Evolutionary conservation across 2,888 invertebrate species (phyloP), one percentile per base, ranked within the genome.

Genomic region (Zaprionus bogoriensis): DNA sequence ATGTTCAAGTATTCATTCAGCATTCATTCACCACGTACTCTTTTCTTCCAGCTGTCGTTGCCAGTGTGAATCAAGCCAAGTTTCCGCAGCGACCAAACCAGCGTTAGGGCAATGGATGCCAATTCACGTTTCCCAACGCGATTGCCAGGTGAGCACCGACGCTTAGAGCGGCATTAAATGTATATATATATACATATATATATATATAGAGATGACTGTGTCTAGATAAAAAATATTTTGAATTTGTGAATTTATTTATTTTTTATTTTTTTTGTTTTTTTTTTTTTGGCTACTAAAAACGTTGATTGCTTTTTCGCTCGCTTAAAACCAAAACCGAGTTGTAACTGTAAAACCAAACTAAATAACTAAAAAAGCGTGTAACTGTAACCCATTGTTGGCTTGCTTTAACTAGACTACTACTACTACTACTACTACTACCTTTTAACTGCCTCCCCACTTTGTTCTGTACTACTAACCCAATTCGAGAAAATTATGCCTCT

Each of bases 111-210:
- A 59, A 81, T 81, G 80, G 80, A 81, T 67, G 55, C 53, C 67
- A 80, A 85, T 79, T 77, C 78, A 67, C 83, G 69, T 64, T 82
- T 82, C 60, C 60, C 80, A 67, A 23, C 74, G 53, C 77, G 82
- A 74, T 67, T 82, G 44, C 82, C 82, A 80, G 82, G 82, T 82
- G 74, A 84, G 78, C 52, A 14, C n/a, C 47, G 28, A 23, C 28
- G 39, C 20, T 41, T 6, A 20, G 19, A 10, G 6, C 44, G 44
- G 25, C 42, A 46, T 54, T 53, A n/a, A n/a, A n/a, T 74, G 64
- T 60, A 61, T 77, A 39, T 67, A 55, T 42, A 23, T 23, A 22
- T 2, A n/a, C 7, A 39, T 39, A 39, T 39, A 20, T 23, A 41
- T 41, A 41, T 44, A 42, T 65, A 44, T 36, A 47, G 60, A 46